phyloP scores from a whole-genome alignment of 1,140 invertebrate species.

The Tetramorium alpestre region DNA sequence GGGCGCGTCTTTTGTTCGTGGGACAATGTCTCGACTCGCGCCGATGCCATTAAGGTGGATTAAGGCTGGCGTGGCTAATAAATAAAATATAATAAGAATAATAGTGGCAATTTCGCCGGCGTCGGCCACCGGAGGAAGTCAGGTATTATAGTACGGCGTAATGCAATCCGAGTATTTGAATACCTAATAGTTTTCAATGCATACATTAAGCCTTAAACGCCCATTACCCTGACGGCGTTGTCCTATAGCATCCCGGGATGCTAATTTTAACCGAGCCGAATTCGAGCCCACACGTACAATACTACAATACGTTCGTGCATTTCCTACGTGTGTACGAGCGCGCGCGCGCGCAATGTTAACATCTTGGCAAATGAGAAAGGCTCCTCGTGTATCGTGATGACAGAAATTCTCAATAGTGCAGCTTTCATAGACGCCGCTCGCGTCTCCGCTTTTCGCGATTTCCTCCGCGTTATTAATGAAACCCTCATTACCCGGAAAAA shows the following conservation, averaged over 20 bases:
- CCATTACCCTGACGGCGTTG: slow-evolving; percentile 78
- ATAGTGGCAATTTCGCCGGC: slow-evolving; percentile 77
- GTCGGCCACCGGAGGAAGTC: slow-evolving; percentile 74
- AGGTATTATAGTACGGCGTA: slow-evolving; percentile 77
- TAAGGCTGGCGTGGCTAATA: slow-evolving; percentile 73
- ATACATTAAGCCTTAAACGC: slow-evolving; percentile 81
- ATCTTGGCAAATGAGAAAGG: slow-evolving; percentile 63
- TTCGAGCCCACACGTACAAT: slow-evolving; percentile 60
- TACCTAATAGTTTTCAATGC: slow-evolving; percentile 83
- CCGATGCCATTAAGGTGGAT: slow-evolving; percentile 69
- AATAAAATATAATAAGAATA: slow-evolving; percentile 78
- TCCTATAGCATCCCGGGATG: slow-evolving; percentile 72
- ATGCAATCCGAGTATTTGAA: slow-evolving; percentile 83
- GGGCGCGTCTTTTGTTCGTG: slow-evolving; percentile 12
- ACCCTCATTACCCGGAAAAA: slow-evolving; percentile 23
- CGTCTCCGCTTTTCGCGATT: slow-evolving; percentile 6
- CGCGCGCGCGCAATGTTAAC: slow-evolving; percentile 33
- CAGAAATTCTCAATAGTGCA: slow-evolving; percentile 43
- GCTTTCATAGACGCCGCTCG: background rate
- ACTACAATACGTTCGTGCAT: slow-evolving; percentile 19
- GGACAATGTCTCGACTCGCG: slow-evolving; percentile 35
- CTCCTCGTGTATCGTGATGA: slow-evolving; percentile 25
- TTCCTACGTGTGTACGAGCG: slow-evolving; percentile 27
- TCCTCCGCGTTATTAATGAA: slow-evolving; percentile 38
- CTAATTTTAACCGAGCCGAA: slow-evolving; percentile 76